Evolutionary conservation across 2,113 vertebrate genomes (phyloP), one percentile per base, ranked within the genome.

Genomic region (Rynchops niger): DNA sequence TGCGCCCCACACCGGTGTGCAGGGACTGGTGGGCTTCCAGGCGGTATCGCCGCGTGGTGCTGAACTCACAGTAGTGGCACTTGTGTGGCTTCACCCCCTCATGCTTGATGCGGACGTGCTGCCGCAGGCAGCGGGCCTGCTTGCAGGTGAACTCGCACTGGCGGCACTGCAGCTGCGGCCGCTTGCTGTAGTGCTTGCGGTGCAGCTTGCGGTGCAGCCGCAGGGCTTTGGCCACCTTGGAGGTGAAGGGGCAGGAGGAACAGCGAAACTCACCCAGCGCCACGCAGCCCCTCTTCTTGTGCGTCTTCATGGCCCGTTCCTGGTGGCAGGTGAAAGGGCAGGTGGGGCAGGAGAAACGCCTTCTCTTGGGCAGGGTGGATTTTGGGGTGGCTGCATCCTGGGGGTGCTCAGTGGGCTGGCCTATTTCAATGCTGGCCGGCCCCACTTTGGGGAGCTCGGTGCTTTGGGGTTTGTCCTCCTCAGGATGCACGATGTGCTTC

Each of bases 21-120:
- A 99, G 97, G 53, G 99, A 99, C 97, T 99, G 98, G 65, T 99
- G 99, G 26, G 99, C 99, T 29, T 99, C 98, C 66, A 99, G 94
- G 30, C 99, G 98, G 95, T 99, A 99, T 34, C 98, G 98, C 10
- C 99, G 98, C 0, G 98, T 98, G 78, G 99, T 99, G 96, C 98
- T 99, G 93, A 99, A 99, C 47, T 98, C 98, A 2, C 99, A 99
- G 97, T 98, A 99, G 22, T 19, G 96, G 90, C 99, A 99, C 40
- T 95, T 93, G 96, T 99, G 97, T 0, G 99, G 99, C 79, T 98
- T 98, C 16, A 98, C 96, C 0, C 98, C 99, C 83, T 99, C 98
- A 2, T 99, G 99, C 89, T 99, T 99, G 81, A 99, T 98, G 11
- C 98, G 98, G 15, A 98, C 5, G 16, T 99, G 99, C 82, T 99